Evolutionary conservation across 2,797 vertebrate genomes (phyloP), one percentile per base, ranked within the genome.

Genomic region (Lutjanus campechanus): DNA sequence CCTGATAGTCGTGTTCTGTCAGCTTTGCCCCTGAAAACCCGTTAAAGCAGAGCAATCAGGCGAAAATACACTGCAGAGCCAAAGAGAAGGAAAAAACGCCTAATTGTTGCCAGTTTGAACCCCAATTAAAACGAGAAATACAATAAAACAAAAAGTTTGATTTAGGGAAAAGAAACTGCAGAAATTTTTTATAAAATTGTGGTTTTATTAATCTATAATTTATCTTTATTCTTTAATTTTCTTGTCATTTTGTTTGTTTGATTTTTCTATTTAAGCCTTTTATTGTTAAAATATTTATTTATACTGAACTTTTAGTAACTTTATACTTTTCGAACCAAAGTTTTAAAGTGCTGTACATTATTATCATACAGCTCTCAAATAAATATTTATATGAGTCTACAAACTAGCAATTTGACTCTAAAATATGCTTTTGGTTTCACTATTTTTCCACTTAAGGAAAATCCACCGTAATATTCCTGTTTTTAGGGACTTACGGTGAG

Each of bases 1-100:
- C 86, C 91, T 89, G 89, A 79, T 91, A 83, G 95, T 92, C 95
- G 87, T 91, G 89, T 94, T 93, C 86, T 83, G 95, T 94, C 94
- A 92, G 93, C 88, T 87, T 93, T 89, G 83, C 92, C 92, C 91
- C 91, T 19, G 56, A 89, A 84, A 92, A 82, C 93, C 92, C 72
- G 95, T 94, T 94, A 94, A 73, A 92, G 88, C 90, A 92, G 64
- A 73, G 85, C 76, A 74, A 85, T 85, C 83, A 87, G 85, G 82
- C 87, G 71, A 78, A 85, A 80, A 63, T 46, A 51, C 58, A 19
- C 3, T 0, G 43, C 22, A 25, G 66, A 29, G 10, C 5, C 17
- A 54, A 46, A 69, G 29, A 40, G 12, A 8, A 3, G 0, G 17
- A 41, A 49, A 25, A 62, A 9, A 61, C 5, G 50, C 7, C 8